Evolutionary conservation across 2,888 invertebrate genomes (phyloP).

Genomic region (Ryuthela nishihirai): DNA sequence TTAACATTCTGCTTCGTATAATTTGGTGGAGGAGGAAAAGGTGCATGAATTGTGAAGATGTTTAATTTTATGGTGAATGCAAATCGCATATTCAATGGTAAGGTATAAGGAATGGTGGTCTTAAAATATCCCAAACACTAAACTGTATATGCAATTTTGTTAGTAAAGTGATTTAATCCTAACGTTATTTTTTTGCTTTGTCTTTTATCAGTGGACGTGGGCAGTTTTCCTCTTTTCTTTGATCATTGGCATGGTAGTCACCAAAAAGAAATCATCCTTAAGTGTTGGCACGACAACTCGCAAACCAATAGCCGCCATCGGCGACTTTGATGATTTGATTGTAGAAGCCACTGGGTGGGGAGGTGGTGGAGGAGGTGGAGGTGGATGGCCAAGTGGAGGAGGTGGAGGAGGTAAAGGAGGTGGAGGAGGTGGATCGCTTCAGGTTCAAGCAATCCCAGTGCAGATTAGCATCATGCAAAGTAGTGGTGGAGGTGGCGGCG

Average conservation of each 20-base stretch:
- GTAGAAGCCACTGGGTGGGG: conserved; percentile 28
- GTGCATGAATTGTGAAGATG: too few relatives aligned
- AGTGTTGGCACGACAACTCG: conserved; percentile 9
- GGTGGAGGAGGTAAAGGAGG: background rate
- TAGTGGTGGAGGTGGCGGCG: conserved; percentile 1
- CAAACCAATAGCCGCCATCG: conserved; percentile 21
- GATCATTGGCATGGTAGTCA: conserved; percentile 22
- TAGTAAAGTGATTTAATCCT: too few relatives aligned
- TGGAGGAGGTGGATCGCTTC: conserved; percentile 19
- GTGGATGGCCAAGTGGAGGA: conserved; percentile 10
- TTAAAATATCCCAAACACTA: too few relatives aligned
- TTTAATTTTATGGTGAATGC: too few relatives aligned
- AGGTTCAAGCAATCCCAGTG: conserved; percentile 31
- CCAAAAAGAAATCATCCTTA: conserved; percentile 21
- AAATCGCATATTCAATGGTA: too few relatives aligned
- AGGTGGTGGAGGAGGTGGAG: conserved; percentile 5
- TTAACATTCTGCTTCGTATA: too few relatives aligned
- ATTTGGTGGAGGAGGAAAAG: too few relatives aligned
- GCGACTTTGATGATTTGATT: conserved; percentile 25
- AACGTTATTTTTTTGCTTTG: too few relatives aligned
- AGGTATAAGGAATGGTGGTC: too few relatives aligned
- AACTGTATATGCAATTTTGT: too few relatives aligned
- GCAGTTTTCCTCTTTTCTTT: conserved; percentile 24
- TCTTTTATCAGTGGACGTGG: conserved; percentile 23
- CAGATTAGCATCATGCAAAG: conserved; percentile 34